Evolutionary conservation across 2,113 vertebrate genomes (phyloP), one percentile per base, ranked within the genome.

Genomic region (Pluvianellus socialis): DNA sequence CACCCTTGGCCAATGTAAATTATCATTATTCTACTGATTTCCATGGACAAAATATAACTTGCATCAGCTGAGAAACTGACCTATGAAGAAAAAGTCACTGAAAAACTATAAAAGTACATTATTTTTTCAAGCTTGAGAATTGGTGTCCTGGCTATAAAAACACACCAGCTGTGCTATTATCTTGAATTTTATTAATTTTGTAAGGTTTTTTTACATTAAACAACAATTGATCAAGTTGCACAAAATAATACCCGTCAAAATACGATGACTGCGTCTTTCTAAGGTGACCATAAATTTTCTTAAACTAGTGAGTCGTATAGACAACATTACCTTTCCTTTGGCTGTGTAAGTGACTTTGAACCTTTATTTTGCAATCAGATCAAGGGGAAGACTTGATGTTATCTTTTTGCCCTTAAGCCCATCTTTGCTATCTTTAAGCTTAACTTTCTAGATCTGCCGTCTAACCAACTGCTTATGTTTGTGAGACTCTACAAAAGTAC

Each of bases 151-250:
- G 27, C 10, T 90, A 24, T 35, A 82, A 80, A 88, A 74, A 35
- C 8, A 77, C 3, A 40, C 6, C 12, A 56, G 11, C 8, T 74
- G 6, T n/a, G 20, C 3, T 45, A 9, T 59, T 73, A 33, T 28
- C n/a, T 70, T 74, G 30, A 72, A 40, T 63, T 74, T 89, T 86
- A 52, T 44, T 28, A 35, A 28, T 17, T 1, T 9, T 77, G 6
- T 8, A 56, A 32, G 9, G 4, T 12, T 32, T 38, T 38, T 86
- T 72, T n/a, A n/a, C 3, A 20, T 49, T 74, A n/a, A 72, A 73
- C 3, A 73, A 40, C 0, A 0, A 55, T 4, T 81, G 32, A 62
- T 23, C 22, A 35, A 28, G 6, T 30, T 63, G 18, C 12, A 88
- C 22, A 32, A 75, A 86, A 53, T 61, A 79, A 42, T 18, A 30